A percentile compares a stretch with the other conserved stretches of the same genome.
These are phyloP conservation scores for Apostichopus parvimensis DNA, from an alignment of 35 echinoderm and acorn worm species.

Conservation along the genomic window DNA sequence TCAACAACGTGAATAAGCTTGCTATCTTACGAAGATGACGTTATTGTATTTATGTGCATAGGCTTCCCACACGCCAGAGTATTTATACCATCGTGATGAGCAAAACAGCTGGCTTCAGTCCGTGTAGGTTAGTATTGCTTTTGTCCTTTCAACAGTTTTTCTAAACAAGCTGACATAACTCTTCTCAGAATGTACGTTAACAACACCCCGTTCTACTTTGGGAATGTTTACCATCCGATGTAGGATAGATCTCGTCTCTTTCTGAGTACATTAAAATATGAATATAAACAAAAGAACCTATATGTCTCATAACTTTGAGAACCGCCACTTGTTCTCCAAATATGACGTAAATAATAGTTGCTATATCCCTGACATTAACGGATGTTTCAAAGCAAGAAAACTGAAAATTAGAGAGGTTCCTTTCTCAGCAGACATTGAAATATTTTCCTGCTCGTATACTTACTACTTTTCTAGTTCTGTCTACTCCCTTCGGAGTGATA, in stretches of 20 bases:
- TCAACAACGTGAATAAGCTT: neutral
- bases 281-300: too few relatives aligned
- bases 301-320: too few relatives aligned
- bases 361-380: neutral
- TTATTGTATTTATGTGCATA: neutral
- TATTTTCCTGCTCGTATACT: neutral
- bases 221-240: neutral
- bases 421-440: neutral
- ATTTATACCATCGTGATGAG: constrained; percentile 6
- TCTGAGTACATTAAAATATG: too few relatives aligned
- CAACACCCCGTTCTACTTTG: neutral
- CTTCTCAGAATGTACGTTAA: neutral
- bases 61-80: neutral
- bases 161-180: neutral
- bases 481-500: neutral
- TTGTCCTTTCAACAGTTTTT: neutral
- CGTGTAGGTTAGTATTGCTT: neutral
- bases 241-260: too few relatives aligned
- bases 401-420: neutral
- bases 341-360: neutral
- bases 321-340: too few relatives aligned
- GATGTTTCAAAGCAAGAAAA: neutral
- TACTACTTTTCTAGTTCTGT: neutral
- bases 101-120: neutral
- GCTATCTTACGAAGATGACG: neutral